Evolutionary conservation across 2,888 invertebrate species (phyloP).

Genomic region (Amphiduros pacificus): DNA sequence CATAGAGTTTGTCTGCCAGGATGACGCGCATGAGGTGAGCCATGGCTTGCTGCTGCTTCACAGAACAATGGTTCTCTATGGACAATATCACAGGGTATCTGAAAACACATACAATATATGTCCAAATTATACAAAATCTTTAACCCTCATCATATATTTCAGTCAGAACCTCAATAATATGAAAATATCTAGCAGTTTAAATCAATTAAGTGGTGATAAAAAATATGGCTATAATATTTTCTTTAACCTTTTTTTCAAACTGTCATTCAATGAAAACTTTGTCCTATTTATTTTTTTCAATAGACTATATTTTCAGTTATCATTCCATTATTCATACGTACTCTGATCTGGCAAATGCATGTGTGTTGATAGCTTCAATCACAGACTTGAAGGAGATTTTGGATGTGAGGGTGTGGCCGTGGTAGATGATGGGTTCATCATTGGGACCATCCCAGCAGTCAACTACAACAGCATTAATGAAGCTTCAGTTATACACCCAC

Average conservation of each 20-base stretch:
- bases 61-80: constrained; percentile 62
- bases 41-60: constrained; percentile 60
- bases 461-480: constrained; percentile 62
- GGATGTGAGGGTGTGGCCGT: constrained; percentile 64
- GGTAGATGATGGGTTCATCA: constrained; percentile 63
- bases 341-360: constrained; percentile 61
- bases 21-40: constrained; percentile 51
- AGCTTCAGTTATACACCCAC: too few species aligned
- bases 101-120: background rate
- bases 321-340: too few species aligned
- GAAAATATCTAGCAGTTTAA: too few species aligned
- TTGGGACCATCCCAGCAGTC: constrained; percentile 65
- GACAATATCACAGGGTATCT: constrained; percentile 64
- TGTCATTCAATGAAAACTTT: too few species aligned
- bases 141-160: too few species aligned
- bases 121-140: too few species aligned
- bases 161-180: too few species aligned
- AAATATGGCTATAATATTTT: too few species aligned
- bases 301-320: too few species aligned
- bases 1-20: constrained; percentile 56
- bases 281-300: too few species aligned
- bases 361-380: constrained; percentile 61
- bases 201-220: too few species aligned
- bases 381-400: constrained; percentile 61
- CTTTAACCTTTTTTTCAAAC: too few species aligned